Conservation (phyloP, 2,113 vertebrate genomes). For the Cynopterus brachyotis region DNA sequence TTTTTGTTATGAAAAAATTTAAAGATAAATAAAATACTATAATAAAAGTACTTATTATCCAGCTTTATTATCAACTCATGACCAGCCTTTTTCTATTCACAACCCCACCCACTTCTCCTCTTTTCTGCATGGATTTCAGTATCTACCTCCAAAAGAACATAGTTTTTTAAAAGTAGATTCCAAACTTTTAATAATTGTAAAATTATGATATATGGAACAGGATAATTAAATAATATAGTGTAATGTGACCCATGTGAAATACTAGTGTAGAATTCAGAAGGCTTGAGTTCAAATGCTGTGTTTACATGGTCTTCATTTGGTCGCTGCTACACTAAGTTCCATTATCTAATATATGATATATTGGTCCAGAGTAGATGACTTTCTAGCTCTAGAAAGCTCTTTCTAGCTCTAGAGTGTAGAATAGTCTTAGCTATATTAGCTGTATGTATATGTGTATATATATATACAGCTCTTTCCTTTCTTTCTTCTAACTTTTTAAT, state of each 20-base stretch:
- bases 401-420: not conserved
- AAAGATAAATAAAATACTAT: not conserved
- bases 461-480: not conserved
- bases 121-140: not conserved
- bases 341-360: not conserved
- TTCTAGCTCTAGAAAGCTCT: not conserved
- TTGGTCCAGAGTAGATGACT: too few species aligned
- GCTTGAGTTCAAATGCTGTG: not conserved
- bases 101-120: not conserved
- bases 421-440: not conserved
- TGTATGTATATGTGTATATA: not conserved
- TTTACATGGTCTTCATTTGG: not conserved
- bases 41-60: not conserved
- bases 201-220: not conserved
- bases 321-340: not conserved
- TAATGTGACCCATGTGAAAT: not conserved
- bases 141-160: not conserved
- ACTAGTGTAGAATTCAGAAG: not conserved
- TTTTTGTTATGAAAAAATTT: not conserved
- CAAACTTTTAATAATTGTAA: not conserved
- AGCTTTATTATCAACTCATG: not conserved
- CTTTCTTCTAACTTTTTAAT: not conserved
- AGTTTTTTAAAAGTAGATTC: conserved; percentile 9
- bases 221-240: not conserved
- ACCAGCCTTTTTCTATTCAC: not conserved